Evolutionary conservation across 2,888 invertebrate genomes (phyloP).

Genomic region (Agrilus mali): DNA sequence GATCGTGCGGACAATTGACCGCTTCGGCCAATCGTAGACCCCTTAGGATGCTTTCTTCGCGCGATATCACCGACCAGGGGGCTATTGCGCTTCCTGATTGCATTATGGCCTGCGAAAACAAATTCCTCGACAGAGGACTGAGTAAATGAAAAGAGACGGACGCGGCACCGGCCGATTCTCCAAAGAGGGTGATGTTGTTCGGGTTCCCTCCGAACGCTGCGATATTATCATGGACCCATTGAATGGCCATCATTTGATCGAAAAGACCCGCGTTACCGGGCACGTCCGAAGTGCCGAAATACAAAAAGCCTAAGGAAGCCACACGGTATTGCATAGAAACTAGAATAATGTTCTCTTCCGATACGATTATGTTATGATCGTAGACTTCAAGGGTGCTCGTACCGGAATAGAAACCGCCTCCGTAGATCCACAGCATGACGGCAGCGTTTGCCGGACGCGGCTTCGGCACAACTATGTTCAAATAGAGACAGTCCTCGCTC

Average conservation of each 20-base stretch:
- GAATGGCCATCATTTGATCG: constrained; percentile 85
- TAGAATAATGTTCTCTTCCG: constrained; percentile 78
- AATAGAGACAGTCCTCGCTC: constrained; percentile 89
- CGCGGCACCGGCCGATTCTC: constrained; percentile 93
- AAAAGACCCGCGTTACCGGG: constrained; percentile 92
- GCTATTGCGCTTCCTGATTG: constrained; percentile 87
- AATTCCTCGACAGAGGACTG: constrained; percentile 65
- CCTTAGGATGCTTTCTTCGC: constrained; percentile 60
- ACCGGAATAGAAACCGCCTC: constrained; percentile 88
- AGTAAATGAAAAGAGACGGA: constrained; percentile 77
- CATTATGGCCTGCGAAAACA: constrained; percentile 81
- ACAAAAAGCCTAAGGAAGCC: constrained; percentile 83
- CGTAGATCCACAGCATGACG: constrained; percentile 92
- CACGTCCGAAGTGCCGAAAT: constrained; percentile 73
- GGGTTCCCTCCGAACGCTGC: constrained; percentile 81
- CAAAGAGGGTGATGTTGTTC: constrained; percentile 79
- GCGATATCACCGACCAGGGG: constrained; percentile 83
- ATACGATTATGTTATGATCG: constrained; percentile 78
- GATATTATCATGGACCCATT: constrained; percentile 82
- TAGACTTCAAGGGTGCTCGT: constrained; percentile 86
- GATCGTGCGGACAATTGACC: constrained; percentile 67
- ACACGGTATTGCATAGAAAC: constrained; percentile 94
- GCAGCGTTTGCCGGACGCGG: constrained; percentile 70
- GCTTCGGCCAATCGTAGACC: constrained; percentile 72
- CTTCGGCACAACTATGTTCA: constrained; percentile 83